Conservation (phyloP, 2,113 vertebrate genomes). For the Ranitomeya variabilis region DNA sequence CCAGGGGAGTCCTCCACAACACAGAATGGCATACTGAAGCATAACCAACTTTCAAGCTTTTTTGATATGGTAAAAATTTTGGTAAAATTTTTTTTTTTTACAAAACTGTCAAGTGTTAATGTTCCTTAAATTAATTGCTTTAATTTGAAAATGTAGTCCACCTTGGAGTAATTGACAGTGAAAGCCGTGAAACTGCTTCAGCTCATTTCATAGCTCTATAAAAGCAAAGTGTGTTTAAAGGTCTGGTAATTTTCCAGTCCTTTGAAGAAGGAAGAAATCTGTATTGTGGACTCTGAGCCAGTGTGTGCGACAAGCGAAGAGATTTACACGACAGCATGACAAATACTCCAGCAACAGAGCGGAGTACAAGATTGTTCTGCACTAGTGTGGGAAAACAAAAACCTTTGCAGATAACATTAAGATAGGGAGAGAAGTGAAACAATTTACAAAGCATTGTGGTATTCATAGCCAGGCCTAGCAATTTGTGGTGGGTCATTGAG, state of each 20-base stretch:
- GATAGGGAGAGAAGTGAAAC: neutral
- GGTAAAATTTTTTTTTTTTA: neutral
- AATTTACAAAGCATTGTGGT: neutral
- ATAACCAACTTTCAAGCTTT: neutral
- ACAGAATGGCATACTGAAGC: neutral
- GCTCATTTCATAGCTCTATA: neutral
- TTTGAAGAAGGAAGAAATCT: slow-evolving; percentile 11
- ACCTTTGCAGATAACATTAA: neutral
- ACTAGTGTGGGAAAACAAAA: slow-evolving; percentile 13
- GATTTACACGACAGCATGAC: neutral
- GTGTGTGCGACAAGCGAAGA: slow-evolving; percentile 7
- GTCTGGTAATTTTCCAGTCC: slow-evolving; percentile 33
- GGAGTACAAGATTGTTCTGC: neutral
- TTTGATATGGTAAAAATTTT: neutral
- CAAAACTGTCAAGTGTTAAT: neutral
- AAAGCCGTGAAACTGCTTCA: neutral
- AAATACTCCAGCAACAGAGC: neutral
- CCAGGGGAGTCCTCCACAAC: too few relatives aligned
- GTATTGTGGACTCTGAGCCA: neutral
- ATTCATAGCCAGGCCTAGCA: neutral
- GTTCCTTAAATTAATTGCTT: neutral
- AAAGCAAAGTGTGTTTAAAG: slow-evolving; percentile 20
- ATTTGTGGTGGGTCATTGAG: neutral
- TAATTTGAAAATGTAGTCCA: neutral
- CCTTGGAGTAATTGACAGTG: neutral